A percentile compares a stretch with the other conserved stretches of the same genome.
Conservation (phyloP, 1,140 invertebrate genomes). For the Brachystomella parvula region DNA sequence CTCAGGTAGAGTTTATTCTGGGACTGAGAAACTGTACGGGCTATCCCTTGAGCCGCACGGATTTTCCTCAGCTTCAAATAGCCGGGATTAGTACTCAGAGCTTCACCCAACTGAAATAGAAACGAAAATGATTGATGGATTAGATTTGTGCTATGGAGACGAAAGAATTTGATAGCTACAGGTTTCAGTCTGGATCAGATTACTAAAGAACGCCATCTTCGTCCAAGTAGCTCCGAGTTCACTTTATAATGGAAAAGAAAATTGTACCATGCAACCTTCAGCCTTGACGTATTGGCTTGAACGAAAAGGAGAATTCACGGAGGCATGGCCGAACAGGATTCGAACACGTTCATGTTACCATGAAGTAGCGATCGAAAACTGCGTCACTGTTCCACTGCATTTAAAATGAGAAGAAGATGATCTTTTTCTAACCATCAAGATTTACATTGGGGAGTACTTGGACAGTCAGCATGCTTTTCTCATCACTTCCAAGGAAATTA, state of each 20-base stretch:
- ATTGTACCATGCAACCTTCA: no score
- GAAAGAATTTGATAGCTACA: no score
- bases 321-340: no score
- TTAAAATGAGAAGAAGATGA: slow-evolving; percentile 31
- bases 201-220: slow-evolving; percentile 37
- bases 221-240: slow-evolving; percentile 10
- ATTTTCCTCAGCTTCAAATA: slow-evolving; percentile 97
- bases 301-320: no score
- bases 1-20: slow-evolving; percentile 92
- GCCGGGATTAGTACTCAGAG: slow-evolving; percentile 88
- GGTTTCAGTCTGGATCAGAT: slow-evolving; percentile 30
- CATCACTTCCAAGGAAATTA: slow-evolving; percentile 22
- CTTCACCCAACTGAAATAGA: slow-evolving; percentile 76
- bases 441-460: slow-evolving; percentile 31
- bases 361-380: no score
- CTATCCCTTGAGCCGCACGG: slow-evolving; percentile 92
- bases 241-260: not conserved
- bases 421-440: slow-evolving; percentile 29
- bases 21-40: slow-evolving; percentile 87
- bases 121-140: slow-evolving; percentile 37
- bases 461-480: slow-evolving; percentile 21
- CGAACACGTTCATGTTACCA: no score
- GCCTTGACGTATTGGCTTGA: no score
- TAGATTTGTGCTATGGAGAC: no score
- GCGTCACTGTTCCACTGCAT: slow-evolving; percentile 26